phyloP scores from a whole-genome alignment of 2,113 vertebrate genomes.

The Sitta europaea region DNA sequence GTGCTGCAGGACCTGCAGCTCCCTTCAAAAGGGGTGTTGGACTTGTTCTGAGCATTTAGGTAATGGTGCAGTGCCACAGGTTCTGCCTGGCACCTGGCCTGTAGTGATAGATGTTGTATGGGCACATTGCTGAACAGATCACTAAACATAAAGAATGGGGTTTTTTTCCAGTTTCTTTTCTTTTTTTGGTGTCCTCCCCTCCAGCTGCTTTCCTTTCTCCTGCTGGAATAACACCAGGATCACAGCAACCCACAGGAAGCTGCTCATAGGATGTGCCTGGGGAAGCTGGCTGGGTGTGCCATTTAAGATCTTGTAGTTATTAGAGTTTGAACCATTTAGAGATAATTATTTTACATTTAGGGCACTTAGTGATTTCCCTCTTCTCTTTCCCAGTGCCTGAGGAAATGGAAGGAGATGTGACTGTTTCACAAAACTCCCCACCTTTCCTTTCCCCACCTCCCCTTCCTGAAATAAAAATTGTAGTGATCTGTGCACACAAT shows the following conservation, averaged over 20 bases:
- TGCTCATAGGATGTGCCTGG: slow-evolving; percentile 33
- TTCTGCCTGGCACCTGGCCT: background rate
- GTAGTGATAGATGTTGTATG: background rate
- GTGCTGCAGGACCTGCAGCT: background rate
- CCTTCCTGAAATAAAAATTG: background rate
- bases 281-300: slow-evolving; percentile 38
- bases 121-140: background rate
- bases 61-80: background rate
- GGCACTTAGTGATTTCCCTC: slow-evolving; percentile 3
- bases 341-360: slow-evolving; percentile 38
- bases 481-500: background rate
- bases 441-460: background rate
- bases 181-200: background rate
- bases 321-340: slow-evolving; percentile 11
- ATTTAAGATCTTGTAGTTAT: slow-evolving; percentile 9
- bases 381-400: background rate
- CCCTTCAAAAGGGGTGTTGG: background rate
- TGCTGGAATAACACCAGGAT: background rate
- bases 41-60: background rate
- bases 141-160: background rate
- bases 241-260: slow-evolving; percentile 12
- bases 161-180: background rate
- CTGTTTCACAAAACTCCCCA: slow-evolving; percentile 13
- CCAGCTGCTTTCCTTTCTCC: background rate
- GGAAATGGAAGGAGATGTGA: slow-evolving; percentile 5